Evolutionary conservation across 2,888 invertebrate species (phyloP), one percentile per base, ranked within the genome.

Genomic region (Drosophila acutilabella): DNA sequence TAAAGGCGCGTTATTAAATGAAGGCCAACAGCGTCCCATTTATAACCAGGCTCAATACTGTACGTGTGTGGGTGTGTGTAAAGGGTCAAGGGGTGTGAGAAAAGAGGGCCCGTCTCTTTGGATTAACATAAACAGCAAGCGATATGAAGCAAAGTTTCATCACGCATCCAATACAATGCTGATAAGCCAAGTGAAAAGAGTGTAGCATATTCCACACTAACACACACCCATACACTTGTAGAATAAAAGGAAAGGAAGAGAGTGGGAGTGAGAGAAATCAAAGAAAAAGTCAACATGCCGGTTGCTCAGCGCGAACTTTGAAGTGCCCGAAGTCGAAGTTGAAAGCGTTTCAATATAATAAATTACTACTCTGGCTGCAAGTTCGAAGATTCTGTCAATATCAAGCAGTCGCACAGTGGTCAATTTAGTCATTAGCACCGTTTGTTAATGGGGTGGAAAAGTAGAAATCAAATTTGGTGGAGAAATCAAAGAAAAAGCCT

Each of bases 1-100:
- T 50, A 56, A 70, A 57, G 62, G 66, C 61, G 68, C 66, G 70
- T 78, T 87, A 87, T 87, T 84, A 84, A 81, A 87, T 71, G 76
- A 45, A 64, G 20, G 74, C 78, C 78, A 14, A 59, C 50, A 66
- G 65, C 78, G 44, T 50, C 69, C 57, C 71, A 81, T 84, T 79
- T 74, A 84, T 84, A 78, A 74, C 56, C 47, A 44, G 61, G 61
- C 61, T 51, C 42, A 52, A 59, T 23, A 38, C 18, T 7, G 48
- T 16, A 11, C 18, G 56, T 44, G 54, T 11, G 16, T 16, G 51
- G 1, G 20, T 7, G 10, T 20, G 2, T 7, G 30, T 23, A 23
- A 23, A 42, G 33, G 30, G 18, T 30, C 30, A 30, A 30, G 20
- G 2, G 14, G 33, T 3, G 48, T 1, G 18, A n/a, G 26, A 23